These are phyloP conservation scores for Scaptomyza hsui DNA, from an alignment of 1,140 invertebrate genomes.

Conservation along the genomic window DNA sequence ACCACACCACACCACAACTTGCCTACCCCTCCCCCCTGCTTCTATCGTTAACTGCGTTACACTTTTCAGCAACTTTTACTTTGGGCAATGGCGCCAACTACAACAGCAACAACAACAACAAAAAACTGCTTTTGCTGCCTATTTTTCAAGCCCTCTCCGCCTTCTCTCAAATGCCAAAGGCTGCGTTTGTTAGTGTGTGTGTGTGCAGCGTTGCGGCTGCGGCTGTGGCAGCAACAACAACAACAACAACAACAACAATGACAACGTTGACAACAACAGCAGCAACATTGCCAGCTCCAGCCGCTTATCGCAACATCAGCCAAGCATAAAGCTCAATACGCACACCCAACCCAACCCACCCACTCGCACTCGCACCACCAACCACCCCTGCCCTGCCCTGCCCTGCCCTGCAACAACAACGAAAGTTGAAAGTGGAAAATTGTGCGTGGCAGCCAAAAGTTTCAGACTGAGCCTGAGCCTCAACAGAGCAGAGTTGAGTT, in stretches of 20 bases:
- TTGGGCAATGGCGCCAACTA: constrained; percentile 76
- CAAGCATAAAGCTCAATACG: constrained; percentile 76
- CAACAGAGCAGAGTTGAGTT: constrained; percentile 14
- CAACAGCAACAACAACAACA: constrained; percentile 51
- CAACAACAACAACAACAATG: constrained; percentile 18
- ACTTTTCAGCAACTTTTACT: constrained; percentile 79
- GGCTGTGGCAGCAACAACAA: constrained; percentile 48
- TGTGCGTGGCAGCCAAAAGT: constrained; percentile 80
- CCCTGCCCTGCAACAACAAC: constrained; percentile 24
- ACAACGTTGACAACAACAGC: constrained; percentile 27
- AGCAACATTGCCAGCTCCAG: constrained; percentile 36
- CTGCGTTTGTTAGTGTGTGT: constrained; percentile 25
- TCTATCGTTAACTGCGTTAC: constrained; percentile 68
- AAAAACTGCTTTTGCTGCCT: constrained; percentile 38
- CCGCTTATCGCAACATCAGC: constrained; percentile 80
- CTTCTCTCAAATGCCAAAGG: constrained; percentile 40
- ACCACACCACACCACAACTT: neutral
- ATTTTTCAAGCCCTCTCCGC: constrained; percentile 63
- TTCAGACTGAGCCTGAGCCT: constrained; percentile 32
- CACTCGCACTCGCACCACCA: constrained; percentile 19
- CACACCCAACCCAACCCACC: constrained; percentile 12
- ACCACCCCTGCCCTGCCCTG: too few relatives aligned
- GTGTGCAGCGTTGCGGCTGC: constrained; percentile 73
- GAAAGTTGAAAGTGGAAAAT: constrained; percentile 81
- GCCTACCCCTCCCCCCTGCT: constrained; percentile 23